Conservation (phyloP, 2,113 vertebrate genomes). For the Archocentrus centrarchus region DNA sequence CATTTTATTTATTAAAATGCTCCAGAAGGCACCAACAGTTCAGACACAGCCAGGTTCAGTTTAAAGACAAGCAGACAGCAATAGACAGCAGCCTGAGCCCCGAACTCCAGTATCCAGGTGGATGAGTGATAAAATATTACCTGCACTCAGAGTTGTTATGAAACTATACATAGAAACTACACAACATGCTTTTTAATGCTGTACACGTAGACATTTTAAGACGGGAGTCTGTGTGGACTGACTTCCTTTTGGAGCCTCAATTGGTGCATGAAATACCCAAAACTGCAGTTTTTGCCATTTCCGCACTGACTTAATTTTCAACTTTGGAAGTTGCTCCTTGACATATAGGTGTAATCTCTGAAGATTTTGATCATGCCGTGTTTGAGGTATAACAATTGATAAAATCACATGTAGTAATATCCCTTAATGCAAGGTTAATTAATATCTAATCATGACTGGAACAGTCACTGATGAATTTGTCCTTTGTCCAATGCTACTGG, state of each 20-base stretch:
- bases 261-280: too few relatives aligned
- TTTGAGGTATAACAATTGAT: not conserved
- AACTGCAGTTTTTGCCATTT: not conserved
- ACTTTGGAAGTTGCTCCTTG: not conserved
- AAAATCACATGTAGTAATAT: not conserved
- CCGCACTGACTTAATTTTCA: not conserved
- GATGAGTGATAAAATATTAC: not conserved
- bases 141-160: too few relatives aligned
- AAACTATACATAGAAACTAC: too few relatives aligned
- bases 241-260: not conserved
- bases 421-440: constrained; percentile 4
- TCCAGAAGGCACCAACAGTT: too few relatives aligned
- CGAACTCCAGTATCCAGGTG: not conserved
- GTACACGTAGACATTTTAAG: not conserved
- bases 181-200: not conserved
- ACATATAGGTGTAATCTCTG: not conserved
- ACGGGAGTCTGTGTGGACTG: not conserved
- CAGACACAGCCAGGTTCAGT: too few relatives aligned
- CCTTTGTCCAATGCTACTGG: not conserved
- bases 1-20: too few relatives aligned
- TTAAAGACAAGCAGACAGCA: not conserved
- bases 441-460: not conserved
- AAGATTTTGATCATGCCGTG: not conserved
- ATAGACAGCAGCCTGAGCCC: not conserved
- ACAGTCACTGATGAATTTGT: not conserved